Percentiles rank a stretch among this genome's conserved stretches.
phyloP scores from a whole-genome alignment of 2,113 vertebrate genomes.

The Cromileptes altivelis region DNA sequence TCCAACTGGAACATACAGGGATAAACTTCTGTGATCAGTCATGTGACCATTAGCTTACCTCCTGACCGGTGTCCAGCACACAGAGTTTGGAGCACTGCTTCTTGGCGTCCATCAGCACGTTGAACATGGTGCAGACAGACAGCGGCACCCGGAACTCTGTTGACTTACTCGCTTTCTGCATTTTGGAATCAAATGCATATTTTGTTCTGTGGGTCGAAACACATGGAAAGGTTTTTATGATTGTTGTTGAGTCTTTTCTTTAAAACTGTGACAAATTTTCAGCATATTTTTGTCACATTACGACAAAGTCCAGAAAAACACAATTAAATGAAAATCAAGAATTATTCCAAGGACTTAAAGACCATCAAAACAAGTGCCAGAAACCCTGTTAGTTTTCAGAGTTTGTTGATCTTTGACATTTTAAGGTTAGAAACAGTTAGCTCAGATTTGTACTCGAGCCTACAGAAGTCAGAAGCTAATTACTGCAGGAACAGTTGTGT shows the following conservation, averaged over 20 bases:
- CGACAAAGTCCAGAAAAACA: not conserved
- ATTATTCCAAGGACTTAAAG: not conserved
- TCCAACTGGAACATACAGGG: not conserved
- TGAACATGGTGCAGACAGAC: constrained; percentile 97
- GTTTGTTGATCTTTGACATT: not conserved
- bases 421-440: not conserved
- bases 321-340: not conserved
- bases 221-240: not conserved
- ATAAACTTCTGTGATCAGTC: not conserved
- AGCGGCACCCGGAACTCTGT: constrained; percentile 90
- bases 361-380: not conserved
- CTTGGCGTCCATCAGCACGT: constrained; percentile 95
- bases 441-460: not conserved
- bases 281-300: not conserved
- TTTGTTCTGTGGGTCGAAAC: constrained; percentile 88
- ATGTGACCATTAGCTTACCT: constrained; percentile 81
- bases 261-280: not conserved
- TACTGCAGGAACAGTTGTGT: not conserved
- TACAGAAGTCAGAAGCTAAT: not conserved
- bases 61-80: constrained; percentile 91
- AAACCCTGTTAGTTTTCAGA: not conserved
- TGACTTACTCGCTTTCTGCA: constrained; percentile 92
- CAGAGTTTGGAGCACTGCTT: constrained; percentile 95
- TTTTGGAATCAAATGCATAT: constrained; percentile 92
- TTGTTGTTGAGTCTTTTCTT: no score